Evolutionary conservation across 2,113 vertebrate species (phyloP), one percentile per base, ranked within the genome.

Genomic region (Paramisgurnus dabryanus): DNA sequence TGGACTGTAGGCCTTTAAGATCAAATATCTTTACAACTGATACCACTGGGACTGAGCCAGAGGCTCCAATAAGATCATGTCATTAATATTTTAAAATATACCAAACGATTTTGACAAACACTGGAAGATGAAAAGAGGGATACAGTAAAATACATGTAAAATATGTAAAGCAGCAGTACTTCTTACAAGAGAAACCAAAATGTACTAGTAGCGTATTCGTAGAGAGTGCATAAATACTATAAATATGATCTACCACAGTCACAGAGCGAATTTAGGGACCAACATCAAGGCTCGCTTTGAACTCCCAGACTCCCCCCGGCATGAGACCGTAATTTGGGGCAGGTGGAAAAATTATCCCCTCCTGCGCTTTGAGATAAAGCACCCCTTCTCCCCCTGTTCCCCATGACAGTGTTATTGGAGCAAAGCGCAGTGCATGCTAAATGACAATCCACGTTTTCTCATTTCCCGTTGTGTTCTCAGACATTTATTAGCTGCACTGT

Each of bases 331-430:
- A 83, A 88, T 89, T 83, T 87, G 67, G 85, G 79, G 77, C 82
- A 82, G 88, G 79, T 82, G 82, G 69, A 67, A 77, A 85, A 72
- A 85, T 87, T 82, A 90, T 87, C 82, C 84, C 89, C 67, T 88
- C 86, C 87, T 91, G 89, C 88, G 85, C 86, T 73, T 79, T 84
- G 81, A 90, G 90, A 92, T 90, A 91, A 91, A 88, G 84, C 81
- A 78, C 58, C 15, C 61, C 64, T 63, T 27, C 22, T 64, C 64
- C 71, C 67, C 43, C 27, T 58, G 50, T 17, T 58, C 53, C 79
- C 70, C 65, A 15, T 39, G 55, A 47, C 50, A 55, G n/a, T 79
- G 53, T 18, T 18, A 68, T 27, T 68, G 27, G 45, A 78, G 65
- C 65, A 49, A 49, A 78, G 27, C 82, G 43, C 65, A 64, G 77